These are phyloP conservation scores for Cyprinodon tularosa DNA, from an alignment of 2,113 vertebrate species.

Conservation along the genomic window DNA sequence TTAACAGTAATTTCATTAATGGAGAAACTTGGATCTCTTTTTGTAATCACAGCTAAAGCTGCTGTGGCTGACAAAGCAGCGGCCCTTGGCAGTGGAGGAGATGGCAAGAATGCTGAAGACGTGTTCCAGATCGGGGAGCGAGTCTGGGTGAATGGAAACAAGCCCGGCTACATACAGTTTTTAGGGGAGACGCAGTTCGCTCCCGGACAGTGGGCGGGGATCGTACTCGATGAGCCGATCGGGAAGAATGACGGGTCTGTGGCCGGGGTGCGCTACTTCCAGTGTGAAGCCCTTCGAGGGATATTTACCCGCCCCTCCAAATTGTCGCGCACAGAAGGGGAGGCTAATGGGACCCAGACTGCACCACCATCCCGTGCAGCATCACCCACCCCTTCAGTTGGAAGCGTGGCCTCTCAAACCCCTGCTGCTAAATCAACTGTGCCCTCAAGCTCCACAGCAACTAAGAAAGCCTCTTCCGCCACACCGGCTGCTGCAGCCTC, in stretches of 20 bases:
- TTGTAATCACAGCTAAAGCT: slow-evolving; percentile 69
- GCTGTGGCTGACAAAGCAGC: slow-evolving; percentile 75
- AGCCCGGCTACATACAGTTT: slow-evolving; percentile 93
- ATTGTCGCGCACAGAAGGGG: slow-evolving; percentile 87
- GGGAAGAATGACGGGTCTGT: slow-evolving; percentile 98
- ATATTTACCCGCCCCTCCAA: slow-evolving; percentile 98
- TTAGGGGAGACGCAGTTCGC: slow-evolving; percentile 97
- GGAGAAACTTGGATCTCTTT: background rate
- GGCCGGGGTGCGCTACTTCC: slow-evolving; percentile 95
- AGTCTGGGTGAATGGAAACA: slow-evolving; percentile 99
- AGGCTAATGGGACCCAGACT: slow-evolving; percentile 86
- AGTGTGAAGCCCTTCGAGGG: slow-evolving; percentile 91
- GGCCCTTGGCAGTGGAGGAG: slow-evolving; percentile 66
- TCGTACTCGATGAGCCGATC: slow-evolving; percentile 94
- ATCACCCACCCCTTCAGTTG: slow-evolving; percentile 84
- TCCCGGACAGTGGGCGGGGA: slow-evolving; percentile 97
- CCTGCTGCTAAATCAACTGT: slow-evolving; percentile 58
- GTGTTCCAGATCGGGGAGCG: slow-evolving; percentile 90
- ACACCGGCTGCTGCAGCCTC: slow-evolving; percentile 79
- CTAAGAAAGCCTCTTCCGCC: slow-evolving; percentile 66
- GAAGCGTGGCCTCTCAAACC: slow-evolving; percentile 63
- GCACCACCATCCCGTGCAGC: slow-evolving; percentile 82
- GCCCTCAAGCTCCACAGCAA: slow-evolving; percentile 38
- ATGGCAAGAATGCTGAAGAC: slow-evolving; percentile 83
- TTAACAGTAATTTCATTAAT: background rate